phyloP scores from a whole-genome alignment of 2,888 invertebrate genomes.

The Halocaridina rubra region DNA sequence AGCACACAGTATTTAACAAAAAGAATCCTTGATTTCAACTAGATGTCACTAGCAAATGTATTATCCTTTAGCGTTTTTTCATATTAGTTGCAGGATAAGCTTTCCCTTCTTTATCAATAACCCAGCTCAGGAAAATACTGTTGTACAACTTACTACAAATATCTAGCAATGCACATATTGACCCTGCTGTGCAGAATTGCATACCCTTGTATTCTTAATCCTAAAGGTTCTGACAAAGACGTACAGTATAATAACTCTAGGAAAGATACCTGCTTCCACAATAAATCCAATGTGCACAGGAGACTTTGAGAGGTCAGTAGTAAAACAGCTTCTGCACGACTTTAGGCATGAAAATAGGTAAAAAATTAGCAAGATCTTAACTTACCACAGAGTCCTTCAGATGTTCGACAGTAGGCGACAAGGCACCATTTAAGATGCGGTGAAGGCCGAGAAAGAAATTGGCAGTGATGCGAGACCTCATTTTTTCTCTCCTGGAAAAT shows the following conservation, averaged over 20 bases:
- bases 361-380: not conserved
- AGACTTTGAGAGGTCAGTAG: no score
- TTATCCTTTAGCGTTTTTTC: not conserved
- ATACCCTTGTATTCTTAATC: no score
- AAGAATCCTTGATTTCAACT: no score
- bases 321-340: not conserved
- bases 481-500: not conserved
- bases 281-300: not conserved
- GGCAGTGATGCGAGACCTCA: not conserved
- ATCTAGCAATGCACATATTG: no score
- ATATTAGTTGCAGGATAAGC: not conserved
- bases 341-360: not conserved
- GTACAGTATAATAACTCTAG: not conserved
- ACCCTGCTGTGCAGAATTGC: no score
- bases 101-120: not conserved
- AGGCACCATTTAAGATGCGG: not conserved
- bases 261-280: not conserved
- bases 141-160: no score
- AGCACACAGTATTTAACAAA: no score
- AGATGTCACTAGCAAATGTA: no score
- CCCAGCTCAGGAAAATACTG: no score
- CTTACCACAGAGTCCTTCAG: constrained; percentile 24
- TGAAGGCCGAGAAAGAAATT: constrained; percentile 41
- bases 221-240: not conserved
- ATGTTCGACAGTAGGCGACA: constrained; percentile 7